Conservation (phyloP, 2,888 invertebrate species). For the Marronus borbonicus region DNA sequence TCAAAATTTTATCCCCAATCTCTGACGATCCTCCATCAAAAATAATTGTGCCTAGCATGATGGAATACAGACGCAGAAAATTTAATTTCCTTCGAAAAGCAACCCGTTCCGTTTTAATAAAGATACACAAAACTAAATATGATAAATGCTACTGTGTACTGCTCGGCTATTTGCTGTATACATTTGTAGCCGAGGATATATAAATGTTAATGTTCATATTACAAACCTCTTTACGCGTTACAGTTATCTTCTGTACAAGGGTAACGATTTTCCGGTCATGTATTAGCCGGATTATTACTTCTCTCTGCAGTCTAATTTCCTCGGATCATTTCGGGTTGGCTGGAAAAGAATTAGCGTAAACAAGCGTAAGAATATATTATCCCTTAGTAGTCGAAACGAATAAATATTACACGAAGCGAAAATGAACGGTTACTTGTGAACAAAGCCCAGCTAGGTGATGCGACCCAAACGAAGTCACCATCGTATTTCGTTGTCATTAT, state of each 20-base stretch:
- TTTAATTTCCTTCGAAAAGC: constrained; percentile 36
- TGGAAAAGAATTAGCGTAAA: constrained; percentile 31
- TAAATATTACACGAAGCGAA: background rate
- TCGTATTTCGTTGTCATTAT: constrained; percentile 35
- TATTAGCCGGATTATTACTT: constrained; percentile 34
- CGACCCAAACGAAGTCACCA: background rate
- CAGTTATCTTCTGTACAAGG: constrained; percentile 26
- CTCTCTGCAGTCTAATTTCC: constrained; percentile 33
- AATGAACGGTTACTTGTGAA: constrained; percentile 18
- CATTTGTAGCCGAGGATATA: constrained; percentile 26
- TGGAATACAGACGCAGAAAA: constrained; percentile 36
- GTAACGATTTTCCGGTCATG: constrained; percentile 31
- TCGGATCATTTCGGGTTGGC: constrained; percentile 21
- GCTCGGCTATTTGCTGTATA: background rate
- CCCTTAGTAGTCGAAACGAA: background rate
- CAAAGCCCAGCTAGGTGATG: constrained; percentile 1
- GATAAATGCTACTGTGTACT: constrained; percentile 35
- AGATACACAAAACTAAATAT: constrained; percentile 39
- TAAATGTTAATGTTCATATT: constrained; percentile 45
- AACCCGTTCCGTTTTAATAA: constrained; percentile 35
- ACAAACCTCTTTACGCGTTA: constrained; percentile 20
- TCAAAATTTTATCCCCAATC: constrained; percentile 20
- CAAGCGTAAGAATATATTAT: constrained; percentile 29
- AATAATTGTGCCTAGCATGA: constrained; percentile 21
- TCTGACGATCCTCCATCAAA: constrained; percentile 26